Base-by-base conservation (phyloP, 2,113 vertebrate genomes). In the Anas platyrhynchos region DNA sequence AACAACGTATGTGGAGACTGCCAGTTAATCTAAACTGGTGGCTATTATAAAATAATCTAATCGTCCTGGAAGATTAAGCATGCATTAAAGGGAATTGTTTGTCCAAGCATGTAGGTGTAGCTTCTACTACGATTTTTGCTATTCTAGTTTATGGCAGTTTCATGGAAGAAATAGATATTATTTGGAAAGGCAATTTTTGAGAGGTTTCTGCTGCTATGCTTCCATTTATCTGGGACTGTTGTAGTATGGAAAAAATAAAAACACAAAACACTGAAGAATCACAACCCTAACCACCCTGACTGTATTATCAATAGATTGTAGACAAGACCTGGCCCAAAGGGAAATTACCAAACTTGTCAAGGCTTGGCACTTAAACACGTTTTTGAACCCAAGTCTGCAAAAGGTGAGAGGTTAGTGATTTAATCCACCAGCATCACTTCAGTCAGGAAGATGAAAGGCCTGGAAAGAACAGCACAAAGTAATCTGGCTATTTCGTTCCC, bases 401-500 rank as follows among this genome's bases (percentile, higher is more conserved):
- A 87, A 26, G 4, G 17, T 83, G 73, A 88, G 27, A 68, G 78
- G 25, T 66, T 56, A 29, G 44, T 67, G 61, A 86, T 83, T 91
- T 90, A 44, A 54, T 78, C 43, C 29, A 22, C 68, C 43, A 78
- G 84, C 52, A 68, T 44, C 73, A 3, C 83, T 92, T 80, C 80
- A 91, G 34, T 93, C 75, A 96, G 77, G 22, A 26, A 86, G 91
- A 94, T 67, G 75, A 95, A 91, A 96, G 34, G 32, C 61, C 74
- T 88, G 92, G 76, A 83, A 88, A 67, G 84, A 91, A 55, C 81
- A 78, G 23, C 72, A 92, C 74, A 75, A 38, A 94, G 63, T 83
- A 83, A 95, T 90, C 92, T 50, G 76, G 91, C 68, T 91, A 79
- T 86, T 97, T 96, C 62, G 67, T 89, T 97, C 86, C 94, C 80